Evolutionary conservation across 1,140 invertebrate genomes (phyloP).

Genomic region (Galleria mellonella): DNA sequence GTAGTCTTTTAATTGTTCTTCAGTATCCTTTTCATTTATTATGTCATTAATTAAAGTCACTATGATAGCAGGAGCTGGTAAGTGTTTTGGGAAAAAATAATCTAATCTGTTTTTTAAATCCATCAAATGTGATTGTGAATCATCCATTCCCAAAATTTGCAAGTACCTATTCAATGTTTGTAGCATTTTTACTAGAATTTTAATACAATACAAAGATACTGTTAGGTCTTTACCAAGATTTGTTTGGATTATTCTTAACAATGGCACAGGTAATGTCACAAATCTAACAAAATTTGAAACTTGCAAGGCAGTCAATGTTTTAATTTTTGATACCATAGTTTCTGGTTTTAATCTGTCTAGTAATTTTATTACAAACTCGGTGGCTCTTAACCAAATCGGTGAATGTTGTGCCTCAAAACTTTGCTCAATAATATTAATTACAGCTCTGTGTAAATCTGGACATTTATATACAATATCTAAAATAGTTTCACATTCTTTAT

Average conservation of each 20-base stretch:
- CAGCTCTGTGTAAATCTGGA: slow-evolving; percentile 81
- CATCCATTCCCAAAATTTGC: slow-evolving; percentile 41
- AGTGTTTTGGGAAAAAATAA: slow-evolving; percentile 68
- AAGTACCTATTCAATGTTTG: slow-evolving; percentile 61
- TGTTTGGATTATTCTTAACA: slow-evolving; percentile 64
- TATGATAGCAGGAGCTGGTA: slow-evolving; percentile 70
- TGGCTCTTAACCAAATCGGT: slow-evolving; percentile 75
- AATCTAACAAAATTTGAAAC: slow-evolving; percentile 70
- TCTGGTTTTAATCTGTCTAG: slow-evolving; percentile 62
- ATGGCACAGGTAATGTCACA: slow-evolving; percentile 65
- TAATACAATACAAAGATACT: slow-evolving; percentile 66
- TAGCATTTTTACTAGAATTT: slow-evolving; percentile 68
- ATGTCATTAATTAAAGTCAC: slow-evolving; percentile 67
- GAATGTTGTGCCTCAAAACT: slow-evolving; percentile 77
- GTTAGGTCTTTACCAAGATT: slow-evolving; percentile 56
- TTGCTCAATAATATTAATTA: slow-evolving; percentile 76
- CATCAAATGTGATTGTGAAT: slow-evolving; percentile 29
- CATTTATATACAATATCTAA: slow-evolving; percentile 79
- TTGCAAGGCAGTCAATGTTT: slow-evolving; percentile 51
- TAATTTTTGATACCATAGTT: slow-evolving; percentile 47
- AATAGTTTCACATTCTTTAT: slow-evolving; percentile 78
- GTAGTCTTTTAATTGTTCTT: slow-evolving; percentile 34
- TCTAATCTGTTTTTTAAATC: slow-evolving; percentile 63
- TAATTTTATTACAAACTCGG: slow-evolving; percentile 74
- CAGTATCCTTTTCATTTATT: slow-evolving; percentile 23